Evolutionary conservation across 2,113 vertebrate genomes (phyloP).

Genomic region (Phaetusa simplex): DNA sequence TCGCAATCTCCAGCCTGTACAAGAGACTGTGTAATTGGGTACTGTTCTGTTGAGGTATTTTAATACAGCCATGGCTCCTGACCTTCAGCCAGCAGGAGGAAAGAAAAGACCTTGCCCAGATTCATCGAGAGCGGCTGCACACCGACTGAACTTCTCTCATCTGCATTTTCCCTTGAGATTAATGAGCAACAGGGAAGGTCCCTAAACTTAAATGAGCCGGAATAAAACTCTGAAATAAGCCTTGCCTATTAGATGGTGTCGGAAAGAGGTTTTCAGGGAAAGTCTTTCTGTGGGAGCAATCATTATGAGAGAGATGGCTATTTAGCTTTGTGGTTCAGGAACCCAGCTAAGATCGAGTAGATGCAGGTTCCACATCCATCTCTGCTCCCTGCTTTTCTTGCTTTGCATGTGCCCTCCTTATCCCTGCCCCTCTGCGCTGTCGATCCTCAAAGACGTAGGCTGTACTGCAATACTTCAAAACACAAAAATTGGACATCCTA

Average conservation of each 20-base stretch:
- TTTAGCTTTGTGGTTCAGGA: background rate
- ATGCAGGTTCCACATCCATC: background rate
- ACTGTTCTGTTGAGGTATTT: background rate
- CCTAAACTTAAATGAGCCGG: slow-evolving; percentile 39
- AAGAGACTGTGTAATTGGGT: slow-evolving; percentile 29
- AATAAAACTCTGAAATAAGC: slow-evolving; percentile 33
- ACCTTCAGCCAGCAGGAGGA: slow-evolving; percentile 52
- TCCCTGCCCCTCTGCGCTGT: background rate
- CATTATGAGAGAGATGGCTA: background rate
- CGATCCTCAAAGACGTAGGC: background rate
- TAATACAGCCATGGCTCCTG: slow-evolving; percentile 41
- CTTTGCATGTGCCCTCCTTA: background rate
- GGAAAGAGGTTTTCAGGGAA: background rate
- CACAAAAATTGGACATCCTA: background rate
- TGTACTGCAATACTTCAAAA: background rate
- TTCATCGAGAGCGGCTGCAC: background rate
- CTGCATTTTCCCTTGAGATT: slow-evolving; percentile 47
- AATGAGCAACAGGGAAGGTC: background rate
- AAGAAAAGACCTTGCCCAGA: background rate
- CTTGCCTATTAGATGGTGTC: slow-evolving; percentile 8
- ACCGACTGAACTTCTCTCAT: background rate
- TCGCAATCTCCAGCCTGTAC: background rate
- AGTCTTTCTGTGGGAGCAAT: background rate
- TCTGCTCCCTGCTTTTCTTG: background rate
- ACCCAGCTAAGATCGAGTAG: background rate